A percentile compares a stretch with the other conserved stretches of the same genome.
These are phyloP conservation scores for Centruroides vittatus DNA, from an alignment of 1,140 invertebrate species.

Conservation along the genomic window DNA sequence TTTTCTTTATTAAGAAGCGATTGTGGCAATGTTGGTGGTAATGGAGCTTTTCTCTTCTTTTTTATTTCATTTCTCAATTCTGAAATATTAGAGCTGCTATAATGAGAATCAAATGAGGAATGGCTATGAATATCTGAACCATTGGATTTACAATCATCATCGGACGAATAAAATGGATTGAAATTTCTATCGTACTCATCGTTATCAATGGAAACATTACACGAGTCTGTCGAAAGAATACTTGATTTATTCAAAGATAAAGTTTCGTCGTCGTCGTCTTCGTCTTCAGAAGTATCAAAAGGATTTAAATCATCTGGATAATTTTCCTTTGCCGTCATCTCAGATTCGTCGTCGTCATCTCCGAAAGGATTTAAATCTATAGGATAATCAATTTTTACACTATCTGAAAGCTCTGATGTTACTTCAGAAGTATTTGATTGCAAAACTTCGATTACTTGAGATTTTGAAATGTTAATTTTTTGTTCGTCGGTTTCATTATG, in stretches of 20 bases:
- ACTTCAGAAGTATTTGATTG: too few relatives aligned
- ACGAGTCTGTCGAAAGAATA: neutral
- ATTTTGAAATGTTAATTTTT: too few relatives aligned
- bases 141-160: slow-evolving; percentile 11
- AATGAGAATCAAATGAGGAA: too few relatives aligned
- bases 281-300: slow-evolving; percentile 44
- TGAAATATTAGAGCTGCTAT: too few relatives aligned
- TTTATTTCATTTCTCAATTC: slow-evolving; percentile 21
- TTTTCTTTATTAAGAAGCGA: slow-evolving; percentile 4
- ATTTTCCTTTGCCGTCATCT: slow-evolving; percentile 2
- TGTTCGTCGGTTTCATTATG: too few relatives aligned
- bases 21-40: slow-evolving; percentile 30
- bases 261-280: slow-evolving; percentile 25
- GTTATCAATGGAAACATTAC: neutral
- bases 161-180: slow-evolving; percentile 49
- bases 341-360: slow-evolving; percentile 22
- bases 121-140: too few relatives aligned
- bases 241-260: neutral
- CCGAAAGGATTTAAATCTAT: slow-evolving; percentile 55
- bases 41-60: slow-evolving; percentile 42
- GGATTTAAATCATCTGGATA: slow-evolving; percentile 21
- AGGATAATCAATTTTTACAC: slow-evolving; percentile 39
- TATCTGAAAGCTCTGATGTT: too few relatives aligned
- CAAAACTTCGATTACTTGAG: too few relatives aligned
- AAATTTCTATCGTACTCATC: slow-evolving; percentile 14